A percentile compares a stretch with the other conserved stretches of the same genome.
Evolutionary conservation across 2,888 invertebrate species (phyloP).

Genomic region (Caenorhabditis imperialis): DNA sequence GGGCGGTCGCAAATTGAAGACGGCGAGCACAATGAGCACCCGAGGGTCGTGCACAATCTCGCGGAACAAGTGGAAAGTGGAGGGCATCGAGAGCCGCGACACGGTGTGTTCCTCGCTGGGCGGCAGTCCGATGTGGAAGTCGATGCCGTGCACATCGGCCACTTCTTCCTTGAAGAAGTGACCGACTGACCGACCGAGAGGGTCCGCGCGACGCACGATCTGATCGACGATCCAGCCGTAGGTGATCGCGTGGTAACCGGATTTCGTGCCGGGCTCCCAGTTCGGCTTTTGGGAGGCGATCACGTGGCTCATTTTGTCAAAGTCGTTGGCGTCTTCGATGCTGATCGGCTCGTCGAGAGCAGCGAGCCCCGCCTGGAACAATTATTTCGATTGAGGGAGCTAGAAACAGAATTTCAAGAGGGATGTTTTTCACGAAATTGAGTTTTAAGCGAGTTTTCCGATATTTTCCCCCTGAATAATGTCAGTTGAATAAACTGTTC

Average conservation of each 20-base stretch:
- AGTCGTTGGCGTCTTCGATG: conserved; percentile 76
- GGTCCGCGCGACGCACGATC: conserved; percentile 78
- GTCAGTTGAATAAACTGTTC: too few relatives aligned
- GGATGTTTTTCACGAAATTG: too few relatives aligned
- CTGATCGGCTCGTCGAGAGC: conserved; percentile 77
- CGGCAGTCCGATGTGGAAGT: conserved; percentile 78
- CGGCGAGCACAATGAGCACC: conserved; percentile 71
- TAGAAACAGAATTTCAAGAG: too few relatives aligned
- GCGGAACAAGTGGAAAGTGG: conserved; percentile 66
- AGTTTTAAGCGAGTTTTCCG: too few relatives aligned
- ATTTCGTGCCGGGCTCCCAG: conserved; percentile 74
- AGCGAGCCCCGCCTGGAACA: conserved; percentile 78
- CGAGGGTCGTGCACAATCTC: conserved; percentile 76
- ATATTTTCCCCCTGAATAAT: too few relatives aligned
- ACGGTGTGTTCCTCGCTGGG: conserved; percentile 74
- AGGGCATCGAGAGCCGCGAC: conserved; percentile 73
- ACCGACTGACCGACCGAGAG: conserved; percentile 74
- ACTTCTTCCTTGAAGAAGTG: conserved; percentile 78
- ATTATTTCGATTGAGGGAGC: too few relatives aligned
- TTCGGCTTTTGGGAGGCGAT: conserved; percentile 77
- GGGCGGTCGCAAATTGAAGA: conserved; percentile 68
- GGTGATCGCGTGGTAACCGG: conserved; percentile 79
- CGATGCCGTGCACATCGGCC: conserved; percentile 73
- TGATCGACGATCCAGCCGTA: conserved; percentile 79
- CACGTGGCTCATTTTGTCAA: conserved; percentile 77